These are phyloP conservation scores for Plagodis pulveraria DNA, from an alignment of 2,888 invertebrate species.

Conservation along the genomic window DNA sequence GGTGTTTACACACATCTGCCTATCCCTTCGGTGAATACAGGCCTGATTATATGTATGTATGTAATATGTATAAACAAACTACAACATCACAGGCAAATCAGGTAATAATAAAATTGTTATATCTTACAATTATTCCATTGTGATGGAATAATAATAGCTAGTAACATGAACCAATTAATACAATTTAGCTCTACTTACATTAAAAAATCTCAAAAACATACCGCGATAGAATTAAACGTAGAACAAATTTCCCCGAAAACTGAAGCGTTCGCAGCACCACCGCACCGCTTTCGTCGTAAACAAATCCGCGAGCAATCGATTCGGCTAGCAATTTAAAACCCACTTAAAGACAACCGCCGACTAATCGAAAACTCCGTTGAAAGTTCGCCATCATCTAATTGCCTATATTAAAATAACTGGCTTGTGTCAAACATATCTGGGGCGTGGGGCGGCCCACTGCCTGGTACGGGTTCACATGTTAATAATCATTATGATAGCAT, in stretches of 20 bases:
- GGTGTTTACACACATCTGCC: too few relatives aligned
- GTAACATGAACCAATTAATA: too few relatives aligned
- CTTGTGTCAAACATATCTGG: constrained; percentile 84
- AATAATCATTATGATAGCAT: constrained; percentile 85
- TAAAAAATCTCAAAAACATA: too few relatives aligned
- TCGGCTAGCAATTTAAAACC: constrained; percentile 77
- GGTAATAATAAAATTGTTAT: too few relatives aligned
- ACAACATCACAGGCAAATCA: too few relatives aligned
- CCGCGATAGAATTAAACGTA: too few relatives aligned
- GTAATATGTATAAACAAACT: too few relatives aligned
- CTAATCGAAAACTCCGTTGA: constrained; percentile 81
- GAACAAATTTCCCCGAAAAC: background rate
- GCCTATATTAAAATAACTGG: constrained; percentile 84
- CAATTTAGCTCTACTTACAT: too few relatives aligned
- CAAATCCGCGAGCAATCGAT: constrained; percentile 57
- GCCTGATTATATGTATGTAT: too few relatives aligned
- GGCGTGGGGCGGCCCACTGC: constrained; percentile 69
- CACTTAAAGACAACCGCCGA: constrained; percentile 82
- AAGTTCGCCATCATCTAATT: constrained; percentile 71
- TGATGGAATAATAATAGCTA: too few relatives aligned
- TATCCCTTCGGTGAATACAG: too few relatives aligned
- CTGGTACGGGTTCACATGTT: constrained; percentile 82
- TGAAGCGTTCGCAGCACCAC: constrained; percentile 15
- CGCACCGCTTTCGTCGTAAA: constrained; percentile 14
- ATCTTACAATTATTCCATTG: too few relatives aligned